These are phyloP conservation scores for Thereva nobilitata DNA, from an alignment of 2,888 invertebrate species.

Conservation along the genomic window DNA sequence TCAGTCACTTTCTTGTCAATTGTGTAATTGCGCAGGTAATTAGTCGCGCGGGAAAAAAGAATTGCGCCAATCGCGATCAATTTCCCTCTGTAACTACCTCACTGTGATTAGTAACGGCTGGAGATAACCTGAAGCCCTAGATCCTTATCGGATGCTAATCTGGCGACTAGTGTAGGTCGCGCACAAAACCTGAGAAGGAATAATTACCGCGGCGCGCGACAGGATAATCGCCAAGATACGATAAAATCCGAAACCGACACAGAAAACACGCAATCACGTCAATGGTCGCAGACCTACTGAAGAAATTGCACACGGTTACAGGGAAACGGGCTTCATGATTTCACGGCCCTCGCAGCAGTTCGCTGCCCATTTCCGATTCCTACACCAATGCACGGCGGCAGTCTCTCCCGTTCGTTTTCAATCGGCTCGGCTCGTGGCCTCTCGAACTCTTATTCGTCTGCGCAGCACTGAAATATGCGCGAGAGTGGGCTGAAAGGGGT, in stretches of 20 bases:
- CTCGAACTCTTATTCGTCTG: slow-evolving; percentile 22
- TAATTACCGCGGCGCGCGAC: slow-evolving; percentile 27
- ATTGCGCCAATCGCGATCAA: slow-evolving; percentile 3
- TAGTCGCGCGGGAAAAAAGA: slow-evolving; percentile 23
- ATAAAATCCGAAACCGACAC: slow-evolving; percentile 40
- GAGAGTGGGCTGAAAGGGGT: slow-evolving; percentile 25
- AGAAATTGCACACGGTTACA: slow-evolving; percentile 36
- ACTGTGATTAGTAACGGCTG: slow-evolving; percentile 15
- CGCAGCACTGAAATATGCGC: background rate
- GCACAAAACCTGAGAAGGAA: slow-evolving; percentile 27
- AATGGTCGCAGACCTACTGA: slow-evolving; percentile 59
- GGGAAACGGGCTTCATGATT: too few species aligned
- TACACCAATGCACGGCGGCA: slow-evolving; percentile 5
- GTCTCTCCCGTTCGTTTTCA: background rate
- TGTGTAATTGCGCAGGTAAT: slow-evolving; percentile 35
- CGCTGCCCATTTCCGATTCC: slow-evolving; percentile 15
- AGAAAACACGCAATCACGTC: slow-evolving; percentile 51
- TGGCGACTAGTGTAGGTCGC: slow-evolving; percentile 31
- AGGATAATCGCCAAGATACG: slow-evolving; percentile 7
- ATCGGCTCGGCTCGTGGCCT: slow-evolving; percentile 9
- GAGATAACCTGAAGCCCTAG: slow-evolving; percentile 29
- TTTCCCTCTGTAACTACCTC: slow-evolving; percentile 15
- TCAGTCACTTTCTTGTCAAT: slow-evolving; percentile 17
- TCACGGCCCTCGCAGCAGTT: background rate
- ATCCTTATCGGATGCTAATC: slow-evolving; percentile 29